These are phyloP conservation scores for Tyto alba DNA, from an alignment of 2,113 vertebrate genomes.

Conservation along the genomic window DNA sequence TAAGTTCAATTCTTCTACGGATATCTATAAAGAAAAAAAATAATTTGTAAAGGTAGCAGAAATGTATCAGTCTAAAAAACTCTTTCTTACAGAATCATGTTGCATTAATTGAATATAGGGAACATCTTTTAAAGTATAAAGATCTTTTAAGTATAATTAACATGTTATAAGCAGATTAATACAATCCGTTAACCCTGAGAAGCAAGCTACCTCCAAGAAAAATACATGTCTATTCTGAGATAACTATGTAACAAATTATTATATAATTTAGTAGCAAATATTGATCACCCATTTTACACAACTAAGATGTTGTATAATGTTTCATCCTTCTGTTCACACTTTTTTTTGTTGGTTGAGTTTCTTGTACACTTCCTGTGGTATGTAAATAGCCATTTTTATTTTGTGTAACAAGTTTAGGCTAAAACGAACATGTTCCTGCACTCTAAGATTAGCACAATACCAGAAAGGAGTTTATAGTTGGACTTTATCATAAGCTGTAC, in stretches of 20 bases:
- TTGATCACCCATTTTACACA: neutral
- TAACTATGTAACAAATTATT: neutral
- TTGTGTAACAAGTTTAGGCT: neutral
- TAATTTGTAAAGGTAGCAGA: neutral
- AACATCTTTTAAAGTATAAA: neutral
- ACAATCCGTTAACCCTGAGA: neutral
- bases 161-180: neutral
- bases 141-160: neutral
- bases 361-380: neutral
- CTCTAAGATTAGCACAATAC: neutral
- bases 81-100: neutral
- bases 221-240: neutral
- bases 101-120: neutral
- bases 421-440: neutral
- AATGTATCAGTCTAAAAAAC: neutral
- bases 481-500: neutral
- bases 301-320: neutral
- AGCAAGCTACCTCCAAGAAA: neutral
- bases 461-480: neutral
- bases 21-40: conserved; percentile 75
- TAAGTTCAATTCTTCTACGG: conserved; percentile 94
- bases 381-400: neutral
- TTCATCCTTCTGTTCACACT: neutral
- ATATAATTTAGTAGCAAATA: neutral
- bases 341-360: neutral